phyloP scores from a whole-genome alignment of 2,888 invertebrate genomes.

The Tridacna crocea region DNA sequence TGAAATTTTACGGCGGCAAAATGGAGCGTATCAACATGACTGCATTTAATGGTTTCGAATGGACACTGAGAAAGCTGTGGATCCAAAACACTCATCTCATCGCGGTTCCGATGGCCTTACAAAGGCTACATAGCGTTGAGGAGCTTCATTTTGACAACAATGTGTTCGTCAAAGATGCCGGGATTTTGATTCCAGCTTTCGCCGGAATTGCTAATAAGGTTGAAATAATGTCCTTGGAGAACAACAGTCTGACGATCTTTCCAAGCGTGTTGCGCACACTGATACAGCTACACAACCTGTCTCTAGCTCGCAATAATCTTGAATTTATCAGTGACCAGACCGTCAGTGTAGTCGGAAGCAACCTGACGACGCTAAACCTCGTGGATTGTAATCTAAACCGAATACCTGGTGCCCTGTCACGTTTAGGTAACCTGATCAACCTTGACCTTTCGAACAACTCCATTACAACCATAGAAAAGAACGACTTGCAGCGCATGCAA shows the following conservation, averaged over 20 bases:
- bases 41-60: conserved; percentile 64
- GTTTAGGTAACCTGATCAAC: conserved; percentile 34
- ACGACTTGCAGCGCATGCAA: conserved; percentile 54
- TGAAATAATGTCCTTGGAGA: conserved; percentile 54
- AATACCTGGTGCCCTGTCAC: conserved; percentile 63
- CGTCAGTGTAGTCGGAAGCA: conserved; percentile 40
- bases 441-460: conserved; percentile 63
- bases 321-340: conserved; percentile 65
- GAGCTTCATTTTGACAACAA: conserved; percentile 67
- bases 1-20: conserved; percentile 56
- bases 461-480: conserved; percentile 64
- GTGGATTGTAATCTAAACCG: conserved; percentile 59
- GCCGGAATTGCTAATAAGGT: conserved; percentile 42
- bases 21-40: conserved; percentile 51
- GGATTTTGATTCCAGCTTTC: conserved; percentile 65
- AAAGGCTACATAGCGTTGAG: conserved; percentile 40
- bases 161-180: conserved; percentile 52
- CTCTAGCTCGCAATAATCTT: conserved; percentile 58
- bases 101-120: conserved; percentile 58
- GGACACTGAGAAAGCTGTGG: conserved; percentile 52
- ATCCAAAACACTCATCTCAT: conserved; percentile 57
- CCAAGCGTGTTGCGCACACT: conserved; percentile 62
- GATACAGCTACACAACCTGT: conserved; percentile 42
- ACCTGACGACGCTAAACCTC: conserved; percentile 56
- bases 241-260: conserved; percentile 59